Percentiles rank a stretch among this genome's conserved stretches.
Evolutionary conservation across 2,888 invertebrate genomes (phyloP).

Genomic region (Diarsia dahlii): DNA sequence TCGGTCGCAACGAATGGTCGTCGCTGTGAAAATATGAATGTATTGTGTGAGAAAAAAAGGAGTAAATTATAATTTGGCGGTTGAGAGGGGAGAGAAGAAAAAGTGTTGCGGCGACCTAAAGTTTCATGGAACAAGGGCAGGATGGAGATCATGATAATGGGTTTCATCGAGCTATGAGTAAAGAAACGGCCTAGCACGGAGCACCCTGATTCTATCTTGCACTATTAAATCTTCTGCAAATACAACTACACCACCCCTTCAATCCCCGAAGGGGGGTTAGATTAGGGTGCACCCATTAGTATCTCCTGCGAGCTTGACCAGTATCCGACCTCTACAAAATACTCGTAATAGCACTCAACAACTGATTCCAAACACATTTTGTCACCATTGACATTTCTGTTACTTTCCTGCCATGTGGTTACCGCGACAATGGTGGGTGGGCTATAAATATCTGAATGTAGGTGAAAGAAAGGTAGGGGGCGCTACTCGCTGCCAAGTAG

Average conservation of each 20-base stretch:
- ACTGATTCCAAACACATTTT: not conserved
- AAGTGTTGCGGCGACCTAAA: too few relatives aligned
- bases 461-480: constrained; percentile 58
- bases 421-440: constrained; percentile 40
- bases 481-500: constrained; percentile 39
- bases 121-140: too few relatives aligned
- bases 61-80: not conserved
- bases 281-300: too few relatives aligned
- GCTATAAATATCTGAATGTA: constrained; percentile 52
- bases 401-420: constrained; percentile 1
- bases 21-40: not conserved
- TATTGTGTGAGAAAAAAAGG: not conserved
- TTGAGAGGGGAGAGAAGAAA: too few relatives aligned
- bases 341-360: not conserved
- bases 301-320: not conserved
- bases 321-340: not conserved
- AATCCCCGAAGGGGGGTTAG: too few relatives aligned
- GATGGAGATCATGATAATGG: not conserved
- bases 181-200: too few relatives aligned
- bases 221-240: too few relatives aligned
- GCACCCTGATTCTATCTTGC: too few relatives aligned
- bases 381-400: constrained; percentile 18
- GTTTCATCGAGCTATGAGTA: too few relatives aligned
- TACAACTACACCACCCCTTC: too few relatives aligned
- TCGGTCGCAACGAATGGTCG: not conserved